Base-by-base conservation (phyloP, 2,797 vertebrate genomes). In the Monodelphis domestica region DNA sequence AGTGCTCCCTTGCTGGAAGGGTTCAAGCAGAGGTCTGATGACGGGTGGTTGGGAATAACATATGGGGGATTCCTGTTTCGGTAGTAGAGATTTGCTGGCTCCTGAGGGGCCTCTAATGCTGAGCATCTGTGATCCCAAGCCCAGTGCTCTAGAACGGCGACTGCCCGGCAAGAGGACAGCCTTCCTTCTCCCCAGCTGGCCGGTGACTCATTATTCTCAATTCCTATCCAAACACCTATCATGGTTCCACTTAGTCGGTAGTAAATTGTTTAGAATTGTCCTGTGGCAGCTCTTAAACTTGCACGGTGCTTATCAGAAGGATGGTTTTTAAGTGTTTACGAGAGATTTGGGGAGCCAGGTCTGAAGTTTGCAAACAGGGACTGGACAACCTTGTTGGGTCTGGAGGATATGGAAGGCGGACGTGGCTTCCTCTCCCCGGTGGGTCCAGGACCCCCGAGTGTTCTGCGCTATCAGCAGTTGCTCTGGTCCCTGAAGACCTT, bases 181-280 rank as follows among this genome's bases (percentile, higher is more conserved):
- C 50, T 84, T 45, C 70, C 38, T 84, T 84, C 10, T 84, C 38
- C 38, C 38, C 70, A 84, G 38, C 24, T 84, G 70, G 21, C 70
- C 70, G 84, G 70, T 84, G 70, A 84, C 70, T 84, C 70, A 78
- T 78, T 45, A 26, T 84, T 84, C 38, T 84, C 84, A 84, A 84
- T 50, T n/a, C 38, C 70, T 45, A 84, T 84, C 70, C 70, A 45
- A 84, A 84, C 38, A 50, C 21, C 7, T 50, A 45, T 78, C 78
- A 84, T 84, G 21, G 38, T 4, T 50, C 70, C 70, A 50, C 70
- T 78, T 78, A 45, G 70, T 45, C 70, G 45, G 38, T 84, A 26
- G 70, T 84, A 84, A 84, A 84, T 84, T 84, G 70, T 84, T 84
- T 84, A 84, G 84, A 84, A 84, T 84, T 84, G 21, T 84, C 70